Percentiles rank a stretch among this genome's conserved stretches.
Conservation (phyloP, 2,797 vertebrate species). For the Syngnathus rostellatus region DNA sequence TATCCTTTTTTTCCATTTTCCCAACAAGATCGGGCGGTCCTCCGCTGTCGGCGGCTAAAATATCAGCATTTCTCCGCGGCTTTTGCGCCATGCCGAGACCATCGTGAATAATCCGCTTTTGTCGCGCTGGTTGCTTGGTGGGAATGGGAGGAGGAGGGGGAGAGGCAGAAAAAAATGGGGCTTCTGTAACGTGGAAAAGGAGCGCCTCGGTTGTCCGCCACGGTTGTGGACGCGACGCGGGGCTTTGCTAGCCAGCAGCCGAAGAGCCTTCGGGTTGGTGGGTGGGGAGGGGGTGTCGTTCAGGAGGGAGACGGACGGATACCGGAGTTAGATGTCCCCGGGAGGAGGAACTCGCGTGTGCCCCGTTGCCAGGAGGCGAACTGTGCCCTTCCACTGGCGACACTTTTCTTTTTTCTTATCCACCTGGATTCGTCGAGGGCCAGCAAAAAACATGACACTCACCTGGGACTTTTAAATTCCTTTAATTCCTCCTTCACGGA, state of each 20-base stretch:
- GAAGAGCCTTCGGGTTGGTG: constrained; percentile 35
- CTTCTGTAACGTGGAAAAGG: constrained; percentile 35
- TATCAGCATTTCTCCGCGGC: constrained; percentile 64
- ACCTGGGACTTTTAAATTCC: constrained; percentile 49
- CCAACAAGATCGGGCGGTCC: constrained; percentile 64
- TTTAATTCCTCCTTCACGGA: constrained; percentile 15
- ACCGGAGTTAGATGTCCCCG: constrained; percentile 70
- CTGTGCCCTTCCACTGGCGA: constrained; percentile 31
- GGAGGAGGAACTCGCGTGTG: constrained; percentile 70
- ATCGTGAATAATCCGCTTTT: constrained; percentile 63
- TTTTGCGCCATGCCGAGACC: constrained; percentile 58
- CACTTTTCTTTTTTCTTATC: constrained; percentile 35
- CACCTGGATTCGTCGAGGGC: constrained; percentile 28
- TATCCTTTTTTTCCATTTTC: constrained; percentile 62
- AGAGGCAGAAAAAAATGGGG: constrained; percentile 11
- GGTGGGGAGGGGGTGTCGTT: background rate
- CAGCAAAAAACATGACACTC: constrained; percentile 28
- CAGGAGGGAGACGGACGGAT: constrained; percentile 62
- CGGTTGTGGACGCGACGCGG: constrained; percentile 53
- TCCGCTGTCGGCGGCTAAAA: constrained; percentile 59
- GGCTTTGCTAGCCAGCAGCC: constrained; percentile 58
- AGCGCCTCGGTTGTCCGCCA: constrained; percentile 37
- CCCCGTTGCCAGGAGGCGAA: constrained; percentile 69
- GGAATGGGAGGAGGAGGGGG: background rate
- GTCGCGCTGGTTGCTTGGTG: constrained; percentile 27